Percentiles rank a stretch among this genome's conserved stretches.
Evolutionary conservation across 2,797 vertebrate species (phyloP).

Genomic region (Sebastiscus tertius): DNA sequence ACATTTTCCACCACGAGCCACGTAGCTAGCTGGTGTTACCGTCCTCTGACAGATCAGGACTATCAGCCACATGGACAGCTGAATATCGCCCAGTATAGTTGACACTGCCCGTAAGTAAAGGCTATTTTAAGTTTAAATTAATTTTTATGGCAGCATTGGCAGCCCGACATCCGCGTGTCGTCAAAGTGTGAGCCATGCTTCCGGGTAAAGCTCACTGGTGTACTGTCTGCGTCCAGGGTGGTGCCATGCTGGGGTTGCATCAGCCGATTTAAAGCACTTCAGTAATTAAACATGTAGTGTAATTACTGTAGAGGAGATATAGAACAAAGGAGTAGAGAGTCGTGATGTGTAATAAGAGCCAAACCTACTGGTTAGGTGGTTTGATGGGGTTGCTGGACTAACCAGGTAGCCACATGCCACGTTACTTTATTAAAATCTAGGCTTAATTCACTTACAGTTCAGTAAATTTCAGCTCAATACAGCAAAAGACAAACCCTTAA

Average conservation of each 20-base stretch:
- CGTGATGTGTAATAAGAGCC: neutral
- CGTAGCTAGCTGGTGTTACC: conserved; percentile 42
- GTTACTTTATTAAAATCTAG: neutral
- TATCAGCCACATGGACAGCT: neutral
- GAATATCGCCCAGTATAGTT: neutral
- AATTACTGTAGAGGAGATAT: too few relatives aligned
- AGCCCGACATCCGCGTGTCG: neutral
- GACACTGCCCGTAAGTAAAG: neutral
- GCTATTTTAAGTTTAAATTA: neutral
- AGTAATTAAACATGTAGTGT: neutral
- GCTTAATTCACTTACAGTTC: neutral
- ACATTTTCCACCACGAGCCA: conserved; percentile 40
- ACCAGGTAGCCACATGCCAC: conserved; percentile 1
- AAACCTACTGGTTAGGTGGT: neutral
- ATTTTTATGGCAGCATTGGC: too few relatives aligned
- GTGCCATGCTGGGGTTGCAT: conserved; percentile 52
- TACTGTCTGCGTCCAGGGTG: neutral
- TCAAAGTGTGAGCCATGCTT: conserved; percentile 2
- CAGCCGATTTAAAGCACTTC: conserved; percentile 33
- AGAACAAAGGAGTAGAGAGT: accelerated
- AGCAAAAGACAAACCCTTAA: neutral
- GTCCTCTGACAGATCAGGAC: neutral
- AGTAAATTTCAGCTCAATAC: neutral
- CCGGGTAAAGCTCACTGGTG: neutral
- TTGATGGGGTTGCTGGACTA: neutral